A percentile compares a stretch with the other conserved stretches of the same genome.
phyloP scores from a whole-genome alignment of 2,888 invertebrate species.

The Sminthurides aquaticus region DNA sequence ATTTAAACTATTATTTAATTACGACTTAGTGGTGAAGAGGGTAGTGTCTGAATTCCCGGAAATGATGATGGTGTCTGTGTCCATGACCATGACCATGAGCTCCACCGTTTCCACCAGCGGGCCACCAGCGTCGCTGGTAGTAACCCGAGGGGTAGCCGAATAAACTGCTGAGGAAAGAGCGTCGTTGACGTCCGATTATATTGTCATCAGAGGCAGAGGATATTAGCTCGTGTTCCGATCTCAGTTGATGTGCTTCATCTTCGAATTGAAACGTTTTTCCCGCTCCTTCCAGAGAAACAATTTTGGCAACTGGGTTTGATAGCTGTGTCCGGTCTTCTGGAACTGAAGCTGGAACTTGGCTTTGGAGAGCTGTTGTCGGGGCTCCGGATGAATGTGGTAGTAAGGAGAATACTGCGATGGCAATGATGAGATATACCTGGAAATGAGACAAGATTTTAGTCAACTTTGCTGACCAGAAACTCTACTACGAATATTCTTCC shows the following conservation, averaged over 20 bases:
- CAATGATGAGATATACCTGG: no score
- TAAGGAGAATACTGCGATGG: not conserved
- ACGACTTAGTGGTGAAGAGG: no score
- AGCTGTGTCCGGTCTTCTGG: no score
- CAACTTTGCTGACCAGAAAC: no score
- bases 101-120: not conserved
- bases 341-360: not conserved
- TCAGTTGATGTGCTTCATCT: not conserved
- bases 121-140: constrained; percentile 16
- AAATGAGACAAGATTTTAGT: no score
- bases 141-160: constrained; percentile 9
- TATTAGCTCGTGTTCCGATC: not conserved
- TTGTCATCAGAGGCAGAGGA: constrained; percentile 42
- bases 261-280: not conserved
- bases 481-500: no score
- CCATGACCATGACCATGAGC: not conserved
- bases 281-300: not conserved
- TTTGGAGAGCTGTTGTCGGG: not conserved
- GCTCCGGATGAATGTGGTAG: not conserved
- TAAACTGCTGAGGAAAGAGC: constrained; percentile 2
- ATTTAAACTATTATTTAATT: no score
- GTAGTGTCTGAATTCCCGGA: no score
- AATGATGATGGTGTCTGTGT: not conserved
- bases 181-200: constrained; percentile 14
- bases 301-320: not conserved